phyloP scores from a whole-genome alignment of 2,888 invertebrate species.

The Gnatocerus cornutus region DNA sequence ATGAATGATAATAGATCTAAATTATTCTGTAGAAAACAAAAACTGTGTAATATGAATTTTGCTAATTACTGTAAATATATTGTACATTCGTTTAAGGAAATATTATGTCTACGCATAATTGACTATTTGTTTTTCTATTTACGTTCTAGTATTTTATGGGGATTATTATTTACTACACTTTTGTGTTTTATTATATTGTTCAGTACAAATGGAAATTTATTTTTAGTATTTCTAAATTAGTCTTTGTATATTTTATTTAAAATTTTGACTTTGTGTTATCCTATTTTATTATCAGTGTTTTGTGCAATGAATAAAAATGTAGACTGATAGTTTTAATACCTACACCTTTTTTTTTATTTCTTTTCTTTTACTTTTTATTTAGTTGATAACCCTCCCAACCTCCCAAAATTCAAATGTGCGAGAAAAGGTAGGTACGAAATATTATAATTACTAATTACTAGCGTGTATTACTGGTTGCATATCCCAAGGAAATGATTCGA shows the following conservation, averaged over 20 bases:
- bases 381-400: not conserved
- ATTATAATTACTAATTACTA: too few species aligned
- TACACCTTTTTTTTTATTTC: constrained; percentile 56
- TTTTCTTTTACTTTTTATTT: constrained; percentile 13
- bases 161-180: constrained; percentile 62
- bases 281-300: constrained; percentile 69
- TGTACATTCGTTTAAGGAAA: constrained; percentile 70
- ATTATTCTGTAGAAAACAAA: constrained; percentile 63
- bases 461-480: too few species aligned
- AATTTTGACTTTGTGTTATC: constrained; percentile 62
- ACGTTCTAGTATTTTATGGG: constrained; percentile 62
- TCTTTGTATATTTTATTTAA: constrained; percentile 64
- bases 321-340: constrained; percentile 69
- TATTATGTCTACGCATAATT: constrained; percentile 66
- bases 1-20: constrained; percentile 64
- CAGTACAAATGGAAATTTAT: constrained; percentile 68
- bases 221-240: constrained; percentile 66
- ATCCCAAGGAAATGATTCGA: too few species aligned
- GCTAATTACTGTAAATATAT: constrained; percentile 70
- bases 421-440: too few species aligned
- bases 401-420: too few species aligned
- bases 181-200: constrained; percentile 60
- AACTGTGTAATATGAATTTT: constrained; percentile 65
- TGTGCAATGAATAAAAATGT: constrained; percentile 70
- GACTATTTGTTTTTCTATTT: constrained; percentile 58